Conservation (phyloP, 1,140 invertebrate genomes). For the Calycopis cecrops region DNA sequence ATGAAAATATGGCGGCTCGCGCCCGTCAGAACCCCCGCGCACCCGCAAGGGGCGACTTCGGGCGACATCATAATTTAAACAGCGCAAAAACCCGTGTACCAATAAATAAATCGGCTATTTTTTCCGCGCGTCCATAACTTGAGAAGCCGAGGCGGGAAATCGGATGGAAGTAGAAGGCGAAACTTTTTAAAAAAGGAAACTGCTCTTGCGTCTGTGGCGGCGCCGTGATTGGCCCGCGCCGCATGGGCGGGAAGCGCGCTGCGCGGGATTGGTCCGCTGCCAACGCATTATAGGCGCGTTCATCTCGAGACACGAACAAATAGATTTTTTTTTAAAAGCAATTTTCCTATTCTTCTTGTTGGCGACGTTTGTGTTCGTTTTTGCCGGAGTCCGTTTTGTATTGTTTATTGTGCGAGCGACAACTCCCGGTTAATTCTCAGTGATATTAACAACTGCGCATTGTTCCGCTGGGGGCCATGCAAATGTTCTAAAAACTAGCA, state of each 20-base stretch:
- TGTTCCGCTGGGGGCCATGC: slow-evolving; percentile 54
- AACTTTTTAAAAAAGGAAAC: slow-evolving; percentile 72
- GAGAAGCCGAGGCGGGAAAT: slow-evolving; percentile 66
- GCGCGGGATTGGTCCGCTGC: slow-evolving; percentile 51
- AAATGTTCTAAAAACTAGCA: slow-evolving; percentile 60
- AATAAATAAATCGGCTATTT: slow-evolving; percentile 67
- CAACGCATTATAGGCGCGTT: slow-evolving; percentile 58
- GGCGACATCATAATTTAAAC: slow-evolving; percentile 66
- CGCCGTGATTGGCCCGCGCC: slow-evolving; percentile 42
- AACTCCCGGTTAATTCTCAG: slow-evolving; percentile 66
- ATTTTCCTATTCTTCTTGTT: slow-evolving; percentile 75
- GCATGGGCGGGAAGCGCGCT: slow-evolving; percentile 46
- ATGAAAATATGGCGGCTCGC: slow-evolving; percentile 28
- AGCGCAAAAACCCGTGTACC: slow-evolving; percentile 52
- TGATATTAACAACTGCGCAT: slow-evolving; percentile 61
- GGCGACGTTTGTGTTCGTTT: slow-evolving; percentile 65
- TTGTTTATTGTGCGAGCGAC: slow-evolving; percentile 70
- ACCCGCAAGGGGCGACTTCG: slow-evolving; percentile 31
- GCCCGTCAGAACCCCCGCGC: slow-evolving; percentile 35
- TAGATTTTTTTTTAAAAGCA: slow-evolving; percentile 72
- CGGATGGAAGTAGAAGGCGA: slow-evolving; percentile 65
- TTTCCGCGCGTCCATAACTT: slow-evolving; percentile 62
- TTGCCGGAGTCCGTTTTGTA: slow-evolving; percentile 64
- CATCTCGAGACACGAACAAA: slow-evolving; percentile 65
- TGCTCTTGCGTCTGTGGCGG: slow-evolving; percentile 47